Conservation (phyloP, 2,113 vertebrate species). For the Perca schrenkii region DNA sequence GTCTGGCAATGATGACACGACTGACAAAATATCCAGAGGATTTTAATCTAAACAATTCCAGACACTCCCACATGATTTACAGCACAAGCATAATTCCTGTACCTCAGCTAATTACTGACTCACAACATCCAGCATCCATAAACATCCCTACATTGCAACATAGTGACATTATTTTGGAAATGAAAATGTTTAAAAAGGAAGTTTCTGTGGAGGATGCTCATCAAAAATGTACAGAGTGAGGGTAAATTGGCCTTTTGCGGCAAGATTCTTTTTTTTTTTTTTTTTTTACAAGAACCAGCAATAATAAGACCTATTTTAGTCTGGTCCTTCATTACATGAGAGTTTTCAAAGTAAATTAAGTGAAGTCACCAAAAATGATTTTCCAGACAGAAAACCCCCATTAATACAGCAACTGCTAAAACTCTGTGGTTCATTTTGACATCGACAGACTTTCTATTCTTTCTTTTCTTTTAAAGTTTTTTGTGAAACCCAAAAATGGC, state of each 20-base stretch:
- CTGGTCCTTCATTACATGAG: not conserved
- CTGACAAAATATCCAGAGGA: conserved; percentile 42
- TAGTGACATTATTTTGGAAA: not conserved
- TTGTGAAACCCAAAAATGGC: not conserved
- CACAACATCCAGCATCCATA: conserved; percentile 49
- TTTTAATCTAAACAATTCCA: conserved; percentile 57
- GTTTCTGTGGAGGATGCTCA: not conserved
- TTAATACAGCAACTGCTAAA: not conserved
- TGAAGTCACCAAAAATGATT: not conserved
- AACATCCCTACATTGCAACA: conserved; percentile 41
- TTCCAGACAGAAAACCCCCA: not conserved
- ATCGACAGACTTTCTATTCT: not conserved
- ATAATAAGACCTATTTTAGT: conserved; percentile 17
- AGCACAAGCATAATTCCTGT: conserved; percentile 28
- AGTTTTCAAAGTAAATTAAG: not conserved
- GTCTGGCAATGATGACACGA: not conserved
- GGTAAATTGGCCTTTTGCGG: not conserved
- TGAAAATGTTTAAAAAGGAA: conserved; percentile 10
- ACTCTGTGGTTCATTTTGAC: not conserved
- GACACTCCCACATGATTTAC: conserved; percentile 60
- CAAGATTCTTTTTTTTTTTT: not conserved
- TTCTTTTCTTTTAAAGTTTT: not conserved
- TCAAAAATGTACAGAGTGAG: not conserved
- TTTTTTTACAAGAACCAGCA: not conserved
- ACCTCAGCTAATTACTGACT: conserved; percentile 51